phyloP scores from a whole-genome alignment of 2,113 vertebrate species.

The Bubo blakistoni region DNA sequence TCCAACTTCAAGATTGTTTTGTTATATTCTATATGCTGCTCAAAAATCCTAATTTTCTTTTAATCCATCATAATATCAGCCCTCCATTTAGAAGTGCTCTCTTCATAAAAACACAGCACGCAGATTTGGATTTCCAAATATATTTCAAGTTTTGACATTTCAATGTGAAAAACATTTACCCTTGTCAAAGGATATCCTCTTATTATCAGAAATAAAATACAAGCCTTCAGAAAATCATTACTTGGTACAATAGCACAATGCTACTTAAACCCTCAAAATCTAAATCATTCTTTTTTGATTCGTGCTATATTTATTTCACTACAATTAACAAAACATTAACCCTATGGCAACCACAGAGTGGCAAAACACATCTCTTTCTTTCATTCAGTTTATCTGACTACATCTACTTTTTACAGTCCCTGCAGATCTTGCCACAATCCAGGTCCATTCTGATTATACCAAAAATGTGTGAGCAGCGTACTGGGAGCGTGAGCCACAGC shows the following conservation, averaged over 20 bases:
- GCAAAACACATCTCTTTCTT: neutral
- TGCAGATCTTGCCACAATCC: neutral
- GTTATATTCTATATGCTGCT: neutral
- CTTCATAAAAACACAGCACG: neutral
- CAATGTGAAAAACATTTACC: neutral
- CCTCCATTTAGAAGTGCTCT: neutral
- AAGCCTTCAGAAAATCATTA: neutral
- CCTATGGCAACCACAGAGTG: neutral
- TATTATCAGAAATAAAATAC: conserved; percentile 9
- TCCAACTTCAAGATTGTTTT: neutral
- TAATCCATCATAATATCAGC: neutral
- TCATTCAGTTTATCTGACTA: neutral
- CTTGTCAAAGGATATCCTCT: conserved; percentile 26
- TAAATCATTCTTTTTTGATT: neutral
- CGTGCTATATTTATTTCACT: neutral
- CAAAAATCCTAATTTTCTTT: neutral
- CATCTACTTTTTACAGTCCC: neutral
- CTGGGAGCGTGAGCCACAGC: neutral
- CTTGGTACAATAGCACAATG: neutral
- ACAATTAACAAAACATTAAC: neutral
- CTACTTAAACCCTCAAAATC: neutral
- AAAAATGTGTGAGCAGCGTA: fast-evolving
- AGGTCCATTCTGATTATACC: neutral
- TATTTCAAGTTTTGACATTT: conserved; percentile 21
- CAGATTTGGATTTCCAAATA: neutral